A percentile compares a stretch with the other conserved stretches of the same genome.
phyloP scores from a whole-genome alignment of 2,113 vertebrate genomes.

The Uria lomvia region DNA sequence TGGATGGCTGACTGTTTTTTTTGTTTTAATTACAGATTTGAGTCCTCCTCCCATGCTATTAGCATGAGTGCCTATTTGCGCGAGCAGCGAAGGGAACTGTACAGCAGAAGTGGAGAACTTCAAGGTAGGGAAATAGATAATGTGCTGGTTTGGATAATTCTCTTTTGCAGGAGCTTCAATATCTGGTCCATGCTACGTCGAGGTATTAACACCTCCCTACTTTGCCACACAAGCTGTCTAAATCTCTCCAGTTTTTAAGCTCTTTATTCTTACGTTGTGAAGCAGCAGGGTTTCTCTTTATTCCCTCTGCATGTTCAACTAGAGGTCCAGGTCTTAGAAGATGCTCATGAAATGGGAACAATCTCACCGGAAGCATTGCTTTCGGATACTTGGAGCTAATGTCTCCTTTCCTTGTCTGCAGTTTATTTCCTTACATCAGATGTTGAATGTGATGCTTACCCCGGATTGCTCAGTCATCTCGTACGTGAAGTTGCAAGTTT shows the following conservation, averaged over 20 bases:
- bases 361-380: fast-evolving
- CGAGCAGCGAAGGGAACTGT: constrained; percentile 94
- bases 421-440: background rate
- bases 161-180: background rate
- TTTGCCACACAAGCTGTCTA: background rate
- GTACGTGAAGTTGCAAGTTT: background rate
- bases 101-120: constrained; percentile 96
- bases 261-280: background rate
- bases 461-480: background rate
- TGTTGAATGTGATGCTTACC: background rate
- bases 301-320: background rate
- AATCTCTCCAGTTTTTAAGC: background rate
- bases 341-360: background rate
- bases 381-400: background rate
- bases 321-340: background rate
- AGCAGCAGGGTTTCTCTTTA: background rate
- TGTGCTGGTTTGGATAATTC: background rate
- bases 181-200: background rate
- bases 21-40: constrained; percentile 77
- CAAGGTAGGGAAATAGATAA: constrained; percentile 80
- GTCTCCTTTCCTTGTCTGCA: background rate
- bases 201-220: background rate
- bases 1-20: background rate
- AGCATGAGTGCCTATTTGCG: constrained; percentile 97
- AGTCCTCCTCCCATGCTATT: constrained; percentile 97